A percentile compares a stretch with the other conserved stretches of the same genome.
phyloP scores from a whole-genome alignment of 2,797 vertebrate genomes.

The Pogonophryne albipinna region DNA sequence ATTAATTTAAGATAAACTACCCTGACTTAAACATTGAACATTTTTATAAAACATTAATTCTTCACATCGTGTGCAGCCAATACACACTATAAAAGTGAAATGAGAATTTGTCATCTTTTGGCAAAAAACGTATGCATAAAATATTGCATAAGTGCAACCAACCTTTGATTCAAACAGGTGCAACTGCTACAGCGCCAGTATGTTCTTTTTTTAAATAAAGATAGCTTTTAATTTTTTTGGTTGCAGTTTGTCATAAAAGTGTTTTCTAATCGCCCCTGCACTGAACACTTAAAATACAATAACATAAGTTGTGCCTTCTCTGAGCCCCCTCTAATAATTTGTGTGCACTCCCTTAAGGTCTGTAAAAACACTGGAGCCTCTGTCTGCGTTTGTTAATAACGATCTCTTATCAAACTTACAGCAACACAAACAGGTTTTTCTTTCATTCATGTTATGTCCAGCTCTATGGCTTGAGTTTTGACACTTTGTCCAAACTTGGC shows the following conservation, averaged over 20 bases:
- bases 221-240: too few relatives aligned
- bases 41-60: background rate
- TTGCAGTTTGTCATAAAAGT: too few relatives aligned
- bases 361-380: background rate
- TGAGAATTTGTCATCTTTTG: background rate
- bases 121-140: background rate
- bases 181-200: background rate
- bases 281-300: background rate
- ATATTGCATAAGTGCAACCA: background rate
- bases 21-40: background rate
- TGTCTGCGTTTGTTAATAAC: background rate
- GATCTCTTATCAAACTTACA: background rate
- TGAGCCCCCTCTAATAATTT: background rate
- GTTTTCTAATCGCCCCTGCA: background rate
- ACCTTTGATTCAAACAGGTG: too few relatives aligned
- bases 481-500: constrained; percentile 4
- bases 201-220: too few relatives aligned
- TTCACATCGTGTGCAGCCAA: background rate
- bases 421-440: background rate
- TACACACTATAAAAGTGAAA: background rate
- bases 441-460: constrained; percentile 13
- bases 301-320: too few relatives aligned
- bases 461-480: constrained; percentile 18
- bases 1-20: background rate
- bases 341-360: background rate